Conservation (phyloP, 1,140 invertebrate genomes). For the Tyrophagus putrescentiae region DNA sequence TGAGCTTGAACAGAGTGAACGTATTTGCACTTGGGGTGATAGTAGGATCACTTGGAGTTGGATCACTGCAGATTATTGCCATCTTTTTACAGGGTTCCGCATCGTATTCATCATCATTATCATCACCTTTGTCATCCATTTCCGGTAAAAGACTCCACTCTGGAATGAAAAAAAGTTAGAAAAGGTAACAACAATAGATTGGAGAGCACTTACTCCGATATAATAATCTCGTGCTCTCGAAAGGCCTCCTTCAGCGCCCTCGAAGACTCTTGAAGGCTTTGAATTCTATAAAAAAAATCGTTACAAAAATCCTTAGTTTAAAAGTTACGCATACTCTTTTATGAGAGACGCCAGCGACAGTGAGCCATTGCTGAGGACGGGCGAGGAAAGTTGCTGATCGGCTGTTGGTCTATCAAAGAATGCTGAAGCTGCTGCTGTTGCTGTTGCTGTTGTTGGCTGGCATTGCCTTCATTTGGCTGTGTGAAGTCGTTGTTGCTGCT, state of each 20-base stretch:
- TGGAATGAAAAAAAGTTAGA: not conserved
- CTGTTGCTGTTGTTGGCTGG: conserved; percentile 2
- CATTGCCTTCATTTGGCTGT: not conserved
- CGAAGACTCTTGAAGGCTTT: not conserved
- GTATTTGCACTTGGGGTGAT: too few species aligned
- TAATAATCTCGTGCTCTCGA: conserved; percentile 7
- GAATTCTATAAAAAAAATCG: conserved; percentile 9
- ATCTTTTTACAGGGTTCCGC: too few species aligned
- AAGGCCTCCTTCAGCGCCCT: conserved; percentile 1
- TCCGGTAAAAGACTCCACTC: not conserved
- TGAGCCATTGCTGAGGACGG: conserved; percentile 1
- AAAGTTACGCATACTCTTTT: conserved; percentile 4
- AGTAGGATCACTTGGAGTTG: too few species aligned
- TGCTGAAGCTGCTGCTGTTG: not conserved
- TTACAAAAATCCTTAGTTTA: not conserved
- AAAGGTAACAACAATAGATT: not conserved
- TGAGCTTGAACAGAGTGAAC: too few species aligned
- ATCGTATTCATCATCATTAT: too few species aligned
- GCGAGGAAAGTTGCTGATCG: not conserved
- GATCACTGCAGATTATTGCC: too few species aligned
- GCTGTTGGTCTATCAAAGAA: too few species aligned
- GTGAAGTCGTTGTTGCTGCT: not conserved
- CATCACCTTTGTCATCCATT: too few species aligned
- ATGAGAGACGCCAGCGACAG: not conserved
- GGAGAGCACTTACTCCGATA: conserved; percentile 15